These are phyloP conservation scores for Danio choprae DNA, from an alignment of 2,797 vertebrate species.

Conservation along the genomic window DNA sequence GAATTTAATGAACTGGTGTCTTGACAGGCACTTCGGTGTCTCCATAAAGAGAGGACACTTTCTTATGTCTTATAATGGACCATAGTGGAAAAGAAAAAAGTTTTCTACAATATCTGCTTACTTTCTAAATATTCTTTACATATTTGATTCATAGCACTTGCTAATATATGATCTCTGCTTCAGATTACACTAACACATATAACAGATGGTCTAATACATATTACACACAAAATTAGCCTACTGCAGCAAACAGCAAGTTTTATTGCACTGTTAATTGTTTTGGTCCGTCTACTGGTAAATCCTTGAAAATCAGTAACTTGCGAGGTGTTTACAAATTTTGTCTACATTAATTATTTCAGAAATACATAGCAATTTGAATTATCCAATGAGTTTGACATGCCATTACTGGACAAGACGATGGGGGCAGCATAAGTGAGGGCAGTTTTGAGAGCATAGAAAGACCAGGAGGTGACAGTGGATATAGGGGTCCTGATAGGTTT, in stretches of 20 bases:
- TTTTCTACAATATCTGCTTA: constrained; percentile 56
- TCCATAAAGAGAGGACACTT: constrained; percentile 25
- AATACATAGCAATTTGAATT: too few relatives aligned
- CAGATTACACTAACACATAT: background rate
- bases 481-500: too few relatives aligned
- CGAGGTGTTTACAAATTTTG: background rate
- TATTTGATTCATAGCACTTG: background rate
- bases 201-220: background rate
- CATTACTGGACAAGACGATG: too few relatives aligned
- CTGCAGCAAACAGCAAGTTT: background rate
- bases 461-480: too few relatives aligned
- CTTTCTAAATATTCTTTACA: background rate
- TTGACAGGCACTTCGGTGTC: constrained; percentile 7
- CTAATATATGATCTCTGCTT: constrained; percentile 29
- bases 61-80: constrained; percentile 5
- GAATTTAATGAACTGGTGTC: constrained; percentile 17
- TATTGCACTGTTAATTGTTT: background rate
- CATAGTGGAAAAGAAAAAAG: constrained; percentile 50
- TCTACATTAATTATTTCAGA: too few relatives aligned
- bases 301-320: background rate
- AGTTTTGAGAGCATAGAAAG: too few relatives aligned
- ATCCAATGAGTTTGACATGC: too few relatives aligned
- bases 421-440: too few relatives aligned
- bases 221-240: background rate
- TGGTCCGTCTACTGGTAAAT: background rate